Evolutionary conservation across 2,888 invertebrate genomes (phyloP).

Genomic region (Macaria liturata): DNA sequence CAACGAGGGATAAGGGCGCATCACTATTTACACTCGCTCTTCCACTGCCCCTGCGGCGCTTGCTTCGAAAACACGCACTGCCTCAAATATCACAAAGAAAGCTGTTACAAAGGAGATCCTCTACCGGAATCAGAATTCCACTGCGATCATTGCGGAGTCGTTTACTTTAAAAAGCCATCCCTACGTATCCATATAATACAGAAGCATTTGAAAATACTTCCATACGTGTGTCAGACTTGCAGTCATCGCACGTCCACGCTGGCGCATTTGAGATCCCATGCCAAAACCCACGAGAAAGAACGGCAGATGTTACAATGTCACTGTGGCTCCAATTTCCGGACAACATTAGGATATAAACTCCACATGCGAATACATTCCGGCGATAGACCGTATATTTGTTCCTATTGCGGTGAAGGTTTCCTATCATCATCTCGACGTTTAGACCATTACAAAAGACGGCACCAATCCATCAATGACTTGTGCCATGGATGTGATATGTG

Average conservation of each 20-base stretch:
- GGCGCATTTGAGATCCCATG: conserved; percentile 61
- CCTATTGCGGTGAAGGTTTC: conserved; percentile 62
- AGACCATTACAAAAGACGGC: conserved; percentile 68
- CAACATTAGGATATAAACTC: conserved; percentile 58
- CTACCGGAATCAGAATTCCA: conserved; percentile 38
- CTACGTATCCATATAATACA: conserved; percentile 65
- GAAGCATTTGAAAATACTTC: conserved; percentile 65
- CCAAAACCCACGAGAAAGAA: conserved; percentile 51
- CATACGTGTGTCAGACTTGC: conserved; percentile 60
- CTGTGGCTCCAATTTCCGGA: conserved; percentile 63
- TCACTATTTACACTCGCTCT: conserved; percentile 56
- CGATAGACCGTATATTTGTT: conserved; percentile 62
- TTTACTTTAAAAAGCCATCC: conserved; percentile 65
- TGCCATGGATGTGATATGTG: conserved; percentile 63
- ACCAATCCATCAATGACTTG: conserved; percentile 53
- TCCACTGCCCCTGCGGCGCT: conserved; percentile 57
- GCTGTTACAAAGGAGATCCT: conserved; percentile 40
- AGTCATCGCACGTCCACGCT: conserved; percentile 66
- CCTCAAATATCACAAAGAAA: conserved; percentile 53
- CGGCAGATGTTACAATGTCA: conserved; percentile 55
- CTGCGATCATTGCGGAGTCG: conserved; percentile 62
- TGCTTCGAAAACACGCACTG: conserved; percentile 66
- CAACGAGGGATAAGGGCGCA: conserved; percentile 61
- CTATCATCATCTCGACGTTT: conserved; percentile 65
- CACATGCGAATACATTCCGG: conserved; percentile 69